These are phyloP conservation scores for Leptatherina wallacei DNA, from an alignment of 2,797 vertebrate species.

Conservation along the genomic window DNA sequence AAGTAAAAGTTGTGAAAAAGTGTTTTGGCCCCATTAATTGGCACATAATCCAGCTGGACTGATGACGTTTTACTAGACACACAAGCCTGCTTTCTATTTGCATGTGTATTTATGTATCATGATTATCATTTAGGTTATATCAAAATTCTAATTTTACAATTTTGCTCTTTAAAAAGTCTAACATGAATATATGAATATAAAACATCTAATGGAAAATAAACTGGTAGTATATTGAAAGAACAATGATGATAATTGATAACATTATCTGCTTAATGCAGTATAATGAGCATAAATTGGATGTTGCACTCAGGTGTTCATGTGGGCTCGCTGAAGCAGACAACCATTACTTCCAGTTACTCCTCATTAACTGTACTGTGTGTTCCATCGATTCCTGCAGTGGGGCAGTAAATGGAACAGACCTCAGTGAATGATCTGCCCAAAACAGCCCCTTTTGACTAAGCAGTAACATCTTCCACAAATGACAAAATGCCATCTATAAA, in stretches of 20 bases:
- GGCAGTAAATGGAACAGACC: slow-evolving; percentile 71
- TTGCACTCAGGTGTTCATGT: slow-evolving; percentile 35
- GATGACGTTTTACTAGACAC: slow-evolving; percentile 20
- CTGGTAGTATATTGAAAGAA: slow-evolving; percentile 22
- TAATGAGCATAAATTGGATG: slow-evolving; percentile 58
- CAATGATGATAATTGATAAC: slow-evolving; percentile 62
- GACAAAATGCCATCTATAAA: slow-evolving; percentile 1
- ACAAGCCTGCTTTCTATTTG: slow-evolving; percentile 2
- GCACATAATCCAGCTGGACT: slow-evolving; percentile 14
- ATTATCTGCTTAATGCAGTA: slow-evolving; percentile 47
- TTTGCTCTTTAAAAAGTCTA: background rate
- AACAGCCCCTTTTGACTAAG: slow-evolving; percentile 56
- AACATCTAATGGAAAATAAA: background rate
- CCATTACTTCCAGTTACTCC: slow-evolving; percentile 69
- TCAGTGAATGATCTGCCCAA: slow-evolving; percentile 56
- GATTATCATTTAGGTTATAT: background rate
- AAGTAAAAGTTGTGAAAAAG: slow-evolving; percentile 54
- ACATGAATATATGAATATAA: too few relatives aligned
- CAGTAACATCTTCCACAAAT: slow-evolving; percentile 34
- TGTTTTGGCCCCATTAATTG: slow-evolving; percentile 61
- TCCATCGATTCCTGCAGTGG: slow-evolving; percentile 71
- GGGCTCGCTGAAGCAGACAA: slow-evolving; percentile 51
- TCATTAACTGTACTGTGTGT: slow-evolving; percentile 71
- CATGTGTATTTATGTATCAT: slow-evolving; percentile 4
- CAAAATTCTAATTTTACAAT: background rate